Conservation (phyloP, 2,888 invertebrate genomes). For the Endotricha flammealis region DNA sequence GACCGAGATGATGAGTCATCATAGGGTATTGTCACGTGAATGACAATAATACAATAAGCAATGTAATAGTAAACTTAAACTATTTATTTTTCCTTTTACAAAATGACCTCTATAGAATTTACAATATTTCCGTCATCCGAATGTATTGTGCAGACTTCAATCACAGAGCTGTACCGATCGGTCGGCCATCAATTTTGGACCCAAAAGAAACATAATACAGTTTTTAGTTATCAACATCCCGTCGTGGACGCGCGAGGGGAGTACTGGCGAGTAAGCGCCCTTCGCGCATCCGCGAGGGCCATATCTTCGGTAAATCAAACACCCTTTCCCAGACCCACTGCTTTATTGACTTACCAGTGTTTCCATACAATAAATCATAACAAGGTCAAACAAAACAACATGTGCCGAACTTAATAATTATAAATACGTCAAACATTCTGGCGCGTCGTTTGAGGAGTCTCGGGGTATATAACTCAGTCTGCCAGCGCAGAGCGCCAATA, state of each 20-base stretch:
- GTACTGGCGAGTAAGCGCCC: no score
- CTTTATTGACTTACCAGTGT: constrained; percentile 79
- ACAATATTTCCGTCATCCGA: constrained; percentile 61
- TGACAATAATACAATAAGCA: constrained; percentile 56
- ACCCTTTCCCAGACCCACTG: constrained; percentile 76
- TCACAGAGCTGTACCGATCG: constrained; percentile 46
- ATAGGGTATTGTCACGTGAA: background rate
- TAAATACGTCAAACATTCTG: constrained; percentile 70
- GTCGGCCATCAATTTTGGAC: constrained; percentile 55
- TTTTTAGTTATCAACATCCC: constrained; percentile 21
- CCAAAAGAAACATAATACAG: constrained; percentile 62
- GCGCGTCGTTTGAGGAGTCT: constrained; percentile 47
- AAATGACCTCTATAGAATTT: constrained; percentile 66
- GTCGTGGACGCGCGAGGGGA: background rate
- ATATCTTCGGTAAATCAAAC: constrained; percentile 65
- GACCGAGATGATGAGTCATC: background rate
- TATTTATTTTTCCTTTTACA: constrained; percentile 75
- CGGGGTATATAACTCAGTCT: constrained; percentile 53
- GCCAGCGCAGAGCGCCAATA: constrained; percentile 66
- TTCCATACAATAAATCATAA: constrained; percentile 78
- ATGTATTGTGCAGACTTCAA: constrained; percentile 42
- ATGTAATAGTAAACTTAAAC: constrained; percentile 71
- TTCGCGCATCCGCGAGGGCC: constrained; percentile 14
- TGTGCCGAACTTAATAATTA: constrained; percentile 70
- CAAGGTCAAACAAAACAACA: constrained; percentile 77